A percentile compares a stretch with the other conserved stretches of the same genome.
phyloP scores from a whole-genome alignment of 2,113 vertebrate species.

The Gobio gobio region DNA sequence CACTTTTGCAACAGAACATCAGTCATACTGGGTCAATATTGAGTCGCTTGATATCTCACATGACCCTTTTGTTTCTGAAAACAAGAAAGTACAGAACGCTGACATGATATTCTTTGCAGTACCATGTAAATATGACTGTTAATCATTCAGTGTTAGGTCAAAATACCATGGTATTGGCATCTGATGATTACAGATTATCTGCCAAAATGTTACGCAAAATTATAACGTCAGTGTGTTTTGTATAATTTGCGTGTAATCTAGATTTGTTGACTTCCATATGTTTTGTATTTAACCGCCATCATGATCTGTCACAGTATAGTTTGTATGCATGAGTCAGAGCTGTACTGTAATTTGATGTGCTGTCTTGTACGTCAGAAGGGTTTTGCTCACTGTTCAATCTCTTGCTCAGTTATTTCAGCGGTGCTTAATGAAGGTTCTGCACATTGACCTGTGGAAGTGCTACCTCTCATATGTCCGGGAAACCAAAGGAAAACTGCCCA shows the following conservation, averaged over 20 bases:
- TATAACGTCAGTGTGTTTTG: not conserved
- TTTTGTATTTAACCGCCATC: not conserved
- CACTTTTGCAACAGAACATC: not conserved
- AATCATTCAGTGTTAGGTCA: not conserved
- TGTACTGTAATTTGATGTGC: not conserved
- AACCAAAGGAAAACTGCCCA: conserved; percentile 99
- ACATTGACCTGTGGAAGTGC: conserved; percentile 99
- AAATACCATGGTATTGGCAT: not conserved
- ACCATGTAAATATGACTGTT: not conserved
- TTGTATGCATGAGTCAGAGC: not conserved
- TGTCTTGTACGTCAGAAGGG: not conserved
- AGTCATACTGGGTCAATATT: not conserved
- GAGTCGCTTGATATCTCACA: not conserved
- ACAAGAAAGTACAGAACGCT: not conserved
- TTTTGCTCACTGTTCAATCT: not conserved
- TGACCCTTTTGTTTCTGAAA: not conserved
- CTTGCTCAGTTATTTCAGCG: conserved; percentile 92
- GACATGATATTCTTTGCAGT: not conserved
- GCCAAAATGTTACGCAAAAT: not conserved
- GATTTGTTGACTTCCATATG: not conserved
- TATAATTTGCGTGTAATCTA: not conserved
- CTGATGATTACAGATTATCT: too few species aligned
- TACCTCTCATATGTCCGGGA: conserved; percentile 98
- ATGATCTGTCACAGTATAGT: not conserved
- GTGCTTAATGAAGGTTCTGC: conserved; percentile 99